Conservation (phyloP, 2,888 invertebrate species). For the Sacculina carcini region DNA sequence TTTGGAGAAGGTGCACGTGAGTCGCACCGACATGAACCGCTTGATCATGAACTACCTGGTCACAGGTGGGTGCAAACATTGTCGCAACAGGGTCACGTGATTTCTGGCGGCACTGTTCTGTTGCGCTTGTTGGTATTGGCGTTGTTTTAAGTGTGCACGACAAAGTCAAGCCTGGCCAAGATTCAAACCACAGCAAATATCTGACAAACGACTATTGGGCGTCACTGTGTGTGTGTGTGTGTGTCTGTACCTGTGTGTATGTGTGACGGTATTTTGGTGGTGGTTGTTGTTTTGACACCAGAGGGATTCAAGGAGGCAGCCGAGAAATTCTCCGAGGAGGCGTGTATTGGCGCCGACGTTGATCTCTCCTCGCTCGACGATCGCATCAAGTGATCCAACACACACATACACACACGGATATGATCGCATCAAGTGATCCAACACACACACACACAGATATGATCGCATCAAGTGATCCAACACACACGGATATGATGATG, state of each 20-base stretch:
- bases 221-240: neutral
- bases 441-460: too few relatives aligned
- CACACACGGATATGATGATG: too few relatives aligned
- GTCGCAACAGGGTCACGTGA: neutral
- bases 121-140: too few relatives aligned
- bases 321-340: conserved; percentile 81
- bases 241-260: too few relatives aligned
- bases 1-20: conserved; percentile 6
- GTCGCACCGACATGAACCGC: conserved; percentile 44
- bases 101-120: neutral
- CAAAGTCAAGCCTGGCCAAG: too few relatives aligned
- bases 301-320: conserved; percentile 80
- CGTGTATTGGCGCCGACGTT: conserved; percentile 50
- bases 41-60: conserved; percentile 96
- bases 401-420: too few relatives aligned
- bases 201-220: too few relatives aligned
- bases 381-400: conserved; percentile 35
- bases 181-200: too few relatives aligned
- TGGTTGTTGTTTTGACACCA: conserved; percentile 23
- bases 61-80: conserved; percentile 47
- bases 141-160: too few relatives aligned
- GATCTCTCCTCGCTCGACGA: conserved; percentile 68
- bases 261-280: neutral
- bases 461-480: too few relatives aligned
- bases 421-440: too few relatives aligned